Percentiles rank a stretch among this genome's conserved stretches.
Evolutionary conservation across 23 tunicate species (phyloP).

Genomic region (Phallusia fumigata): DNA sequence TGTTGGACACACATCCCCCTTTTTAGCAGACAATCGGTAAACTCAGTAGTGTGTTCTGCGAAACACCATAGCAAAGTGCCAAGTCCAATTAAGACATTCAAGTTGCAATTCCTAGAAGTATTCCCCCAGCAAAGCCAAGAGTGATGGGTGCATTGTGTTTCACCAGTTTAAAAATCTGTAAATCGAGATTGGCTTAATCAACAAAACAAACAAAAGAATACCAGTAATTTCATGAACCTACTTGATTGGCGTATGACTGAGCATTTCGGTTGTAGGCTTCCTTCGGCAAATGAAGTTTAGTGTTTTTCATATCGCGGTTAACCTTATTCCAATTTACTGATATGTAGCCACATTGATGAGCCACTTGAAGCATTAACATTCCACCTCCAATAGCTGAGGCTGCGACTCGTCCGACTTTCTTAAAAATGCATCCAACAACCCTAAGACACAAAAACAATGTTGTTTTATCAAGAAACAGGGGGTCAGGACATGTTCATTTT

Average conservation of each 20-base stretch:
- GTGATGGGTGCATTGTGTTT: constrained; percentile 39
- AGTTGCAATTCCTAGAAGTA: constrained; percentile 47
- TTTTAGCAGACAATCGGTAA: too few relatives aligned
- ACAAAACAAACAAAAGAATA: constrained; percentile 10
- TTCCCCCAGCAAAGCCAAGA: constrained; percentile 57
- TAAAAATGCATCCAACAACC: constrained; percentile 50
- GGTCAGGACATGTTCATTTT: neutral
- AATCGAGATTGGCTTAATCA: neutral
- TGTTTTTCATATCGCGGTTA: constrained; percentile 44
- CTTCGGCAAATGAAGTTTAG: constrained; percentile 4
- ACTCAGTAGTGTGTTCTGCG: too few relatives aligned
- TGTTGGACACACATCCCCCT: too few relatives aligned
- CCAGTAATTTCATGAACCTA: too few relatives aligned
- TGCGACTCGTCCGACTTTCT: constrained; percentile 60
- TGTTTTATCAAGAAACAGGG: neutral
- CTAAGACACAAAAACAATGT: constrained; percentile 21
- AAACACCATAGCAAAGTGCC: too few relatives aligned
- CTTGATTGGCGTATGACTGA: neutral
- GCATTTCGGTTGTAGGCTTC: neutral
- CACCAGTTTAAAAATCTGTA: constrained; percentile 5
- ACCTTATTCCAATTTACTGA: constrained; percentile 66
- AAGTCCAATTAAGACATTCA: too few relatives aligned
- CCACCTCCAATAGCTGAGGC: constrained; percentile 85
- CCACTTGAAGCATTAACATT: constrained; percentile 56
- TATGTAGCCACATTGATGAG: constrained; percentile 69